Evolutionary conservation across 2,888 invertebrate genomes (phyloP), one percentile per base, ranked within the genome.

Genomic region (Yponomeuta plumbellus): DNA sequence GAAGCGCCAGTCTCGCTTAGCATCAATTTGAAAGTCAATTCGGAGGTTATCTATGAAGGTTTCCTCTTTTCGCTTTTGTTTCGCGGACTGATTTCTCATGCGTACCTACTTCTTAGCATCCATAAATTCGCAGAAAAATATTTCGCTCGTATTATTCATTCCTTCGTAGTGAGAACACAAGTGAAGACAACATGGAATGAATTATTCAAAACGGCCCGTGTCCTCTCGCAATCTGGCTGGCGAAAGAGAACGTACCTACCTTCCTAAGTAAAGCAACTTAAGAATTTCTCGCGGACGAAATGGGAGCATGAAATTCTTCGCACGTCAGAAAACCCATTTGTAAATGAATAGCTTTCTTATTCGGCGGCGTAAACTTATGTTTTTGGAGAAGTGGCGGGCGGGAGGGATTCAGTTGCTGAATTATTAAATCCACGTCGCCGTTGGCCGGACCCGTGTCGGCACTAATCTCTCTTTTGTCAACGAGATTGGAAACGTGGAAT

Each of bases 381-480:
- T 65, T 65, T 65, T 65, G 65, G n/a, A 65, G 23, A 65, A 57
- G 63, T 44, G 44, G 21, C 44, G 23, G 26, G 52, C 64, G n/a
- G n/a, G 64, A 22, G 67, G 59, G 63, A 67, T 58, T 66, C 62
- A 65, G 64, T 68, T 67, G 68, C 76, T 83, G 80, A 81, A 85
- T 83, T 81, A 83, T 82, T 79, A 77, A 83, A 78, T 74, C 71
- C 76, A 74, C 76, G 79, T 76, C 75, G 76, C 71, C 70, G 23
- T 63, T 44, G 65, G 44, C 61, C 61, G 72, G 71, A 69, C 69
- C 59, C 75, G 69, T 76, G 79, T 82, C 77, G 71, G 72, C 72
- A 72, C 78, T 84, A 84, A 84, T 83, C 82, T 80, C 75, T 80
- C 83, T 83, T 80, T 80, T 84, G 84, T 82, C 76, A 76, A 75